Evolutionary conservation across 2,113 vertebrate genomes (phyloP).

Genomic region (Calypte anna): DNA sequence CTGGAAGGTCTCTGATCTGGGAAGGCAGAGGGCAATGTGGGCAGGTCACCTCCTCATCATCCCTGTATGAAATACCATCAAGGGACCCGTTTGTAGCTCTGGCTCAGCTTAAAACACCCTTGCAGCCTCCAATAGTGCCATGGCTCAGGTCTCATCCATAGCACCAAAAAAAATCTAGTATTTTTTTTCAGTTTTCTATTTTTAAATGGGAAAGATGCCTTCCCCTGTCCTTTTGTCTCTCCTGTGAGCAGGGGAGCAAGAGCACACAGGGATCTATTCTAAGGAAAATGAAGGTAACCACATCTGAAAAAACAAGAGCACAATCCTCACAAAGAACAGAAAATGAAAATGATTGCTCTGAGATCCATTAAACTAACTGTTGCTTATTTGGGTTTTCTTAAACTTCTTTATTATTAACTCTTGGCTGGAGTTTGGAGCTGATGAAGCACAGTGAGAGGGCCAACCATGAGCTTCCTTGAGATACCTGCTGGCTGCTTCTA

Average conservation of each 20-base stretch:
- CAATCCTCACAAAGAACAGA: slow-evolving; percentile 27
- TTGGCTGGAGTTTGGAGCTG: neutral
- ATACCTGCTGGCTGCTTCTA: neutral
- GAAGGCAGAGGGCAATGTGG: neutral
- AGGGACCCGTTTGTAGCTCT: neutral
- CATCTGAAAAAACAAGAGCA: slow-evolving; percentile 40
- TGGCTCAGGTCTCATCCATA: fast-evolving
- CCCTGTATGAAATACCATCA: fast-evolving
- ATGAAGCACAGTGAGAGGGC: neutral
- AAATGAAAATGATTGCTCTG: slow-evolving; percentile 37
- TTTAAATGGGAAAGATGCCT: neutral
- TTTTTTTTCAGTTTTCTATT: neutral
- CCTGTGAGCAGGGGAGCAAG: neutral
- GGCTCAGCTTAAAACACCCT: neutral
- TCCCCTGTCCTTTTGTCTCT: neutral
- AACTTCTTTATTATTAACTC: neutral
- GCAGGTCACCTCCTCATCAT: neutral
- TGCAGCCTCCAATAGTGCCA: neutral
- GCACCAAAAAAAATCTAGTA: neutral
- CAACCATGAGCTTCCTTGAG: neutral
- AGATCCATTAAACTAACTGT: neutral
- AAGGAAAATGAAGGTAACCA: slow-evolving; percentile 47
- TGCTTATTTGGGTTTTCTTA: neutral
- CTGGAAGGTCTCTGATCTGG: neutral
- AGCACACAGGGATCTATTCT: neutral